These are phyloP conservation scores for Thryonomys swinderianus DNA, from an alignment of 2,113 vertebrate species.

Conservation along the genomic window DNA sequence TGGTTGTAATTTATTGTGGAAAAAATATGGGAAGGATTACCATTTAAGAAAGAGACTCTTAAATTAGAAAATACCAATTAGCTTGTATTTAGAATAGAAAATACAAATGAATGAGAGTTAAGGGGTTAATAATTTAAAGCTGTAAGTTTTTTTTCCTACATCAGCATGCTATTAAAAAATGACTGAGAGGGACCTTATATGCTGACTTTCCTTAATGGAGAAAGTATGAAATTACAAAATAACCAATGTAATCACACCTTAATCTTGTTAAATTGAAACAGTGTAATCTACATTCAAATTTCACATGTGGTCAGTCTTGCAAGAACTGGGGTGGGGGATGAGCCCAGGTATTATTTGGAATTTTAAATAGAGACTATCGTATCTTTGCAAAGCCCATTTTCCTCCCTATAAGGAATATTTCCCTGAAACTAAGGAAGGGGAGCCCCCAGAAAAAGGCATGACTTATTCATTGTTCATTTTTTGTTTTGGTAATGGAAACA, in stretches of 20 bases:
- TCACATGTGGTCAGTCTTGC: conserved; percentile 75
- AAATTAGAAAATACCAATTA: conserved; percentile 45
- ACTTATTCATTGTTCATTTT: not conserved
- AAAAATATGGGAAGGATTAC: not conserved
- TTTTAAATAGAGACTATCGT: conserved; percentile 68
- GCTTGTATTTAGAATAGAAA: conserved; percentile 5
- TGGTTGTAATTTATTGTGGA: not conserved
- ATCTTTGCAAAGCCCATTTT: conserved; percentile 13
- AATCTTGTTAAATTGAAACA: conserved; percentile 78
- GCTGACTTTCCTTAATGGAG: conserved; percentile 66
- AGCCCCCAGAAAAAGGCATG: conserved; percentile 6
- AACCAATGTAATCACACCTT: conserved; percentile 78
- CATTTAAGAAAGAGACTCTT: conserved; percentile 24
- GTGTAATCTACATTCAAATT: conserved; percentile 78
- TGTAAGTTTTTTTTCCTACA: not conserved
- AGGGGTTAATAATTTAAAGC: not conserved
- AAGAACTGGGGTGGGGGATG: conserved; percentile 11
- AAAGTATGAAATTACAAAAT: conserved; percentile 77
- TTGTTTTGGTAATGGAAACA: conserved; percentile 42
- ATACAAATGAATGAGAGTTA: conserved; percentile 31
- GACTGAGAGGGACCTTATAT: conserved; percentile 50
- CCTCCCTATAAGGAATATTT: conserved; percentile 60
- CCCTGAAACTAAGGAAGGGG: not conserved
- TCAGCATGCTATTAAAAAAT: conserved; percentile 51
- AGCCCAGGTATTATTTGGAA: conserved; percentile 41